phyloP scores from a whole-genome alignment of 2,888 invertebrate species.

The Ectropis crepuscularia region DNA sequence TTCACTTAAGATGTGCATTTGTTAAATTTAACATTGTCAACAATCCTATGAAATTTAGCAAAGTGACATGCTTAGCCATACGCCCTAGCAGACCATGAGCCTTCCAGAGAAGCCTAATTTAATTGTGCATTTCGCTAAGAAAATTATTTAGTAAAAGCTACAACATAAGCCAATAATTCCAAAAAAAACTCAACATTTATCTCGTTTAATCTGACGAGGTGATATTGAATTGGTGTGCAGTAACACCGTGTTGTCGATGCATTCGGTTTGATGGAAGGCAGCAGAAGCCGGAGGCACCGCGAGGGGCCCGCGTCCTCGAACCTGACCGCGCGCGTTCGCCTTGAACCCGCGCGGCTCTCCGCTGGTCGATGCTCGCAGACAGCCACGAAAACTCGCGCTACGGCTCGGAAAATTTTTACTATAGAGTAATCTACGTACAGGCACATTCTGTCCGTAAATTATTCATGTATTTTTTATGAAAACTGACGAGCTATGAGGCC shows the following conservation, averaged over 20 bases:
- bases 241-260: slow-evolving; percentile 5
- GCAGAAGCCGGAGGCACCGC: slow-evolving; percentile 66
- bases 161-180: too few relatives aligned
- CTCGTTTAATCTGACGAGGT: neutral
- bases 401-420: slow-evolving; percentile 15
- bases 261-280: slow-evolving; percentile 39
- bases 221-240: slow-evolving; percentile 6
- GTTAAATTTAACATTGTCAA: too few relatives aligned
- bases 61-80: too few relatives aligned
- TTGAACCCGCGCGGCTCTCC: slow-evolving; percentile 65
- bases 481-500: too few relatives aligned
- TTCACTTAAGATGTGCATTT: too few relatives aligned
- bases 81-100: too few relatives aligned
- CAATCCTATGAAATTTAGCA: too few relatives aligned
- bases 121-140: too few relatives aligned
- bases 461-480: neutral
- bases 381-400: slow-evolving; percentile 63
- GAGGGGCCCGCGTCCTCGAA: slow-evolving; percentile 82
- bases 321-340: slow-evolving; percentile 83
- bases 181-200: too few relatives aligned
- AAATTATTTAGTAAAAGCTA: too few relatives aligned
- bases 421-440: neutral
- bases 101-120: too few relatives aligned
- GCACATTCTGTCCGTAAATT: neutral
- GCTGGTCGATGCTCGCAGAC: slow-evolving; percentile 57